Evolutionary conservation across 2,113 vertebrate species (phyloP), one percentile per base, ranked within the genome.

Genomic region (Aldabrachelys gigantea): DNA sequence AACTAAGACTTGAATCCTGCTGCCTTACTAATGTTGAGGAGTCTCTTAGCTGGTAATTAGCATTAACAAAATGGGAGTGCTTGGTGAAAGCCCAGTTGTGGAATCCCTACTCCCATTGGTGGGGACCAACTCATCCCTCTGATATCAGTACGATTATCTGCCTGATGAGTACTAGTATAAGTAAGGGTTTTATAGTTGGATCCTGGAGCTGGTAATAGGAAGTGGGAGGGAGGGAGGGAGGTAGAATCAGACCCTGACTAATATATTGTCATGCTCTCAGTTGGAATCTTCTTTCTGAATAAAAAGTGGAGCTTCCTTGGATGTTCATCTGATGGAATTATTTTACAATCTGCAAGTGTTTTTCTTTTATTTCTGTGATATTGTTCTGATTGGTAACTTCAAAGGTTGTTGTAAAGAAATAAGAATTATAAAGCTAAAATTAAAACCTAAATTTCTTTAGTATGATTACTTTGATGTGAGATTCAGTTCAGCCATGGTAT

Each of bases 401-500:
- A 50, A 5, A 93, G 89, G 4, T 52, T 81, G 52, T 2, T 56
- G 35, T 10, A 78, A 85, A n/a, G 25, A 95, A 80, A 13, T 4
- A n/a, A 90, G 57, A 3, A 41, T 88, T 14, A 87, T 10, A 88
- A 95, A 95, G 80, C 89, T 87, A 92, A 85, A 96, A 92, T 91
- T 59, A 84, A 94, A 78, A 84, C 54, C 75, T 85, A 84, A 88
- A 79, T 49, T 8, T 69, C 59, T 16, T 91, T 81, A 38, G 56
- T n/a, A 62, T 1, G 5, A 89, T 25, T 10, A 5, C 80, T 97
- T 94, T 90, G 94, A 92, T 93, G 83, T 81, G 78, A 91, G 49
- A 59, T 95, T 97, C 85, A 59, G 24, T 83, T 94, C 89, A 95
- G 75, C 50, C 81, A 69, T 75, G 93, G 94, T 93, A 94, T 79